phyloP scores from a whole-genome alignment of 2,888 invertebrate genomes.

The Erebia palarica region DNA sequence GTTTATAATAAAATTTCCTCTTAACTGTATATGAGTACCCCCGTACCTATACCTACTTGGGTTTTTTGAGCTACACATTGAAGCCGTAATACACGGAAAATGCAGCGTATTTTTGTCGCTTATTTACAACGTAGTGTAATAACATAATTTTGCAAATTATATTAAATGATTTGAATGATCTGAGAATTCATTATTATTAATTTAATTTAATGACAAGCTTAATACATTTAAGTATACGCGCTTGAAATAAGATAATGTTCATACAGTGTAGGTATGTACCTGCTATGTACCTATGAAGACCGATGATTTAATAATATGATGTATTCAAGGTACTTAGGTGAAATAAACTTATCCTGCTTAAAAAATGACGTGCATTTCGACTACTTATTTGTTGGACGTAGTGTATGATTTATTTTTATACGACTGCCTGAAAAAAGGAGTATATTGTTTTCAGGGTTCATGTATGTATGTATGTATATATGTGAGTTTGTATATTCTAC shows the following conservation, averaged over 20 bases:
- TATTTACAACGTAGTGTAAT: neutral
- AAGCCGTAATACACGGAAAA: slow-evolving; percentile 9
- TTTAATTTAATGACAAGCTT: neutral
- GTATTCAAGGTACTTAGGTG: too few species aligned
- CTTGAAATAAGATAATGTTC: neutral
- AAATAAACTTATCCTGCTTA: too few species aligned
- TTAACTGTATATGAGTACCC: neutral
- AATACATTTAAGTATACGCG: neutral
- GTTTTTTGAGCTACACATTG: slow-evolving; percentile 7
- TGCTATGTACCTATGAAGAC: too few species aligned
- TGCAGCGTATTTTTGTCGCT: neutral
- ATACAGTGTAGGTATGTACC: too few species aligned
- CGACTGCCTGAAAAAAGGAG: too few species aligned
- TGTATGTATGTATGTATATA: too few species aligned
- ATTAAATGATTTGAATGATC: neutral
- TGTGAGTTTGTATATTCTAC: too few species aligned
- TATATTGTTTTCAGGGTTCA: too few species aligned
- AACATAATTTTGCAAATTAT: slow-evolving; percentile 7
- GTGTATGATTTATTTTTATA: too few species aligned
- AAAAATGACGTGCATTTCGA: too few species aligned
- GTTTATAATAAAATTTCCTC: slow-evolving; percentile 10
- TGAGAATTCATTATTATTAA: neutral
- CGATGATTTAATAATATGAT: too few species aligned
- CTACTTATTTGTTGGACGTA: too few species aligned
- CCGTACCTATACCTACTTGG: neutral